phyloP scores from a whole-genome alignment of 2,113 vertebrate species.

The Spheniscus mendiculus region DNA sequence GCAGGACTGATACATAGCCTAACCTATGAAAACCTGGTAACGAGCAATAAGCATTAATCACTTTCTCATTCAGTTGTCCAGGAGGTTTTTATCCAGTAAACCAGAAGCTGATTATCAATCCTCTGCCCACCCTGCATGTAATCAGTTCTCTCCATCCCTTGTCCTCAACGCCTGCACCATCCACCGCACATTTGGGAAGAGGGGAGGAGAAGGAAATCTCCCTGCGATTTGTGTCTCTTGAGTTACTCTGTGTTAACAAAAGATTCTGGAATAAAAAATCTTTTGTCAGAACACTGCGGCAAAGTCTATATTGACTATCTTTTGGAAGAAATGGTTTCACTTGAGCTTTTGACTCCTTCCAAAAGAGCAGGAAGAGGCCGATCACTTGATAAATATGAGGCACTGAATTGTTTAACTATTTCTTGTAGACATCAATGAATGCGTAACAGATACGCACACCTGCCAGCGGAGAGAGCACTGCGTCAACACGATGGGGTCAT shows the following conservation, averaged over 20 bases:
- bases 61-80: background rate
- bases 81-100: background rate
- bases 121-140: background rate
- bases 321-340: background rate
- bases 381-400: background rate
- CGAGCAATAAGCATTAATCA: background rate
- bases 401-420: background rate
- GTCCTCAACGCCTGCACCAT: background rate
- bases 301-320: background rate
- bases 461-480: constrained; percentile 85
- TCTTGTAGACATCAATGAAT: constrained; percentile 90
- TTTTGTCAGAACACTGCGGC: background rate
- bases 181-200: background rate
- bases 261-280: background rate
- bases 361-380: background rate
- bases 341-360: background rate
- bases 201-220: background rate
- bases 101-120: background rate
- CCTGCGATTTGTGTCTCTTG: background rate
- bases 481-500: constrained; percentile 87
- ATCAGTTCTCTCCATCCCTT: background rate
- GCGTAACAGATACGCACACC: constrained; percentile 80
- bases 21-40: background rate
- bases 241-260: background rate
- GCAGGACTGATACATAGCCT: background rate